Evolutionary conservation across 2,888 invertebrate genomes (phyloP).

Genomic region (Nymphalis polychloros): DNA sequence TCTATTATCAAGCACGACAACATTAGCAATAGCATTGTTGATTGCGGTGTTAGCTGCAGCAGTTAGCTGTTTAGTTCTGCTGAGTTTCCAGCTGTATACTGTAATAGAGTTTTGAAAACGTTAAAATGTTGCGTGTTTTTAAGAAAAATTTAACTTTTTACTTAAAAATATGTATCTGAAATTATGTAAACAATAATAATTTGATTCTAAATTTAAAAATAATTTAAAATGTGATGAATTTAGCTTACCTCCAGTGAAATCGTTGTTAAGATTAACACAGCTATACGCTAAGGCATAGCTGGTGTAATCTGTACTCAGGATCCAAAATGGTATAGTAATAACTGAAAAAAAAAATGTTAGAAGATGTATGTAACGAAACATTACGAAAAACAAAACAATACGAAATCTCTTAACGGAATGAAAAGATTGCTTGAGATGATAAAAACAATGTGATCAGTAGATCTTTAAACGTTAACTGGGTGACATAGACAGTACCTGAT

Average conservation of each 20-base stretch:
- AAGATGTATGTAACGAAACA: too few relatives aligned
- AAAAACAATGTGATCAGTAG: too few relatives aligned
- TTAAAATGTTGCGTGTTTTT: not conserved
- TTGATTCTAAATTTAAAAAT: too few relatives aligned
- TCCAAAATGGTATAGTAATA: conserved; percentile 46
- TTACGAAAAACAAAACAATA: too few relatives aligned
- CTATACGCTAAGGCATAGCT: conserved; percentile 83
- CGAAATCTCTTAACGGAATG: too few relatives aligned
- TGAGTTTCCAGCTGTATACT: conserved; percentile 70
- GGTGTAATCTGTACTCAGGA: conserved; percentile 77
- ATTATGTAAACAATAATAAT: too few relatives aligned
- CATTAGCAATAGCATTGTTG: conserved; percentile 43
- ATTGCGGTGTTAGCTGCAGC: conserved; percentile 46
- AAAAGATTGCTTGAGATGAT: too few relatives aligned
- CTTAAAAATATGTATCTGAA: too few relatives aligned
- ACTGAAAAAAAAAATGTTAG: conserved; percentile 35
- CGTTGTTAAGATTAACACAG: conserved; percentile 70
- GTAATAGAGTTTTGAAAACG: conserved; percentile 29
- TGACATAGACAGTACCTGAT: conserved; percentile 44
- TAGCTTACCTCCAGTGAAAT: conserved; percentile 57
- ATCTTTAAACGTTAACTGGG: too few relatives aligned
- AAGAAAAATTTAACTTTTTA: not conserved
- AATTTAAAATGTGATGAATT: not conserved
- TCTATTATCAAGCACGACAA: conserved; percentile 50
- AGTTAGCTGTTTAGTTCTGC: conserved; percentile 51